These are phyloP conservation scores for Pardalotus punctatus DNA, from an alignment of 2,113 vertebrate genomes.

Conservation along the genomic window DNA sequence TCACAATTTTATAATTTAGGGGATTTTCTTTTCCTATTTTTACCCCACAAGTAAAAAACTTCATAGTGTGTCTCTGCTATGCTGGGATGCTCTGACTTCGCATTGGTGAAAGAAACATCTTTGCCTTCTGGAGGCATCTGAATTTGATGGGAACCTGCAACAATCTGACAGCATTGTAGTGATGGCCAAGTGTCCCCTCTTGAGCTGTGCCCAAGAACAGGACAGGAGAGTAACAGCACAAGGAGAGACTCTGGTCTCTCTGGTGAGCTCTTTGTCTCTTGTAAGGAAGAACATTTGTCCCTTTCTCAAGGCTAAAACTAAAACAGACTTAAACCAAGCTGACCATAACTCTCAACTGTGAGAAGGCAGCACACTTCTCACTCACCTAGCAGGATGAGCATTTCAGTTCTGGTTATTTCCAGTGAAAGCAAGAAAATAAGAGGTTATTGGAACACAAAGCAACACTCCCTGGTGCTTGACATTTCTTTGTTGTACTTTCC, in stretches of 20 bases:
- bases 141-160: neutral
- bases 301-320: neutral
- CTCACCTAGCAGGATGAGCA: neutral
- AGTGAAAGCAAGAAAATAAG: neutral
- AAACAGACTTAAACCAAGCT: neutral
- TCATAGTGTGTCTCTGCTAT: neutral
- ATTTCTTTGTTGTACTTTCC: neutral
- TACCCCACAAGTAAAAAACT: neutral
- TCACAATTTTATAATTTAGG: neutral
- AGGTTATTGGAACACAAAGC: neutral
- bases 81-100: neutral
- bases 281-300: neutral
- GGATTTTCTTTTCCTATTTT: neutral
- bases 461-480: neutral
- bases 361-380: neutral
- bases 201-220: neutral
- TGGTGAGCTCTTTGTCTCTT: neutral
- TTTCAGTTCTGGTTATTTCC: neutral
- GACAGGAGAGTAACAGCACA: neutral
- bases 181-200: neutral
- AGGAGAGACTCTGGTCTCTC: neutral
- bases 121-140: neutral
- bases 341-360: neutral
- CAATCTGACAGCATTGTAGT: neutral
- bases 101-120: neutral